Evolutionary conservation across 2,888 invertebrate genomes (phyloP).

Genomic region (Smittia aterrima): DNA sequence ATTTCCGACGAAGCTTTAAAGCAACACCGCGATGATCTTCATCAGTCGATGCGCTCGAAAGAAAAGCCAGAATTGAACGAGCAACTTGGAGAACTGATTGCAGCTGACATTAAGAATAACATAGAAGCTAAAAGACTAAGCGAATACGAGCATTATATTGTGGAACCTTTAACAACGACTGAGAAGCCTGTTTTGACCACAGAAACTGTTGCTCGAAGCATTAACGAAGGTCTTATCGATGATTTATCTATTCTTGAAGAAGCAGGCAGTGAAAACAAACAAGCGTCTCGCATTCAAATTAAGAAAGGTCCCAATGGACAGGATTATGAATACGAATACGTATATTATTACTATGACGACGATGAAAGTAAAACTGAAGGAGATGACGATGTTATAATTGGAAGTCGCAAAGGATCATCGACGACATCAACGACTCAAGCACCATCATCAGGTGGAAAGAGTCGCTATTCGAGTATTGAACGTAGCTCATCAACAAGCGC

Average conservation of each 20-base stretch:
- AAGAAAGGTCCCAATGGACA: constrained; percentile 87
- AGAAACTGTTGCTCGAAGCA: constrained; percentile 51
- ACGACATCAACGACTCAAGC: constrained; percentile 52
- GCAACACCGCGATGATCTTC: constrained; percentile 36
- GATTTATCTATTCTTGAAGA: constrained; percentile 60
- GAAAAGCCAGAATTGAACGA: constrained; percentile 54
- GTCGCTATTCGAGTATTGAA: constrained; percentile 53
- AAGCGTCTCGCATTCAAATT: constrained; percentile 73
- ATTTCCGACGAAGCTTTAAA: constrained; percentile 41
- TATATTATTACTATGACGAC: constrained; percentile 87
- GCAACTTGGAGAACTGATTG: constrained; percentile 53
- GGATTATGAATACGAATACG: constrained; percentile 89
- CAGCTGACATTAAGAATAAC: constrained; percentile 58
- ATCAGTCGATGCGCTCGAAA: constrained; percentile 48
- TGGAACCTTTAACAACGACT: constrained; percentile 59
- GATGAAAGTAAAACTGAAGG: constrained; percentile 60
- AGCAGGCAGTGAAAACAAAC: constrained; percentile 67
- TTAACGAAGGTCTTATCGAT: constrained; percentile 54
- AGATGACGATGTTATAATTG: constrained; percentile 49
- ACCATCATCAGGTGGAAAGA: constrained; percentile 54
- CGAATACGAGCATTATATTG: constrained; percentile 55
- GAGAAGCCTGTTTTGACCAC: constrained; percentile 60
- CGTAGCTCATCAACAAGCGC: constrained; percentile 51
- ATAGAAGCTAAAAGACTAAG: constrained; percentile 55
- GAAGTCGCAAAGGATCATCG: constrained; percentile 49